Evolutionary conservation across 2,113 vertebrate genomes (phyloP).

Genomic region (Steatornis caripensis): DNA sequence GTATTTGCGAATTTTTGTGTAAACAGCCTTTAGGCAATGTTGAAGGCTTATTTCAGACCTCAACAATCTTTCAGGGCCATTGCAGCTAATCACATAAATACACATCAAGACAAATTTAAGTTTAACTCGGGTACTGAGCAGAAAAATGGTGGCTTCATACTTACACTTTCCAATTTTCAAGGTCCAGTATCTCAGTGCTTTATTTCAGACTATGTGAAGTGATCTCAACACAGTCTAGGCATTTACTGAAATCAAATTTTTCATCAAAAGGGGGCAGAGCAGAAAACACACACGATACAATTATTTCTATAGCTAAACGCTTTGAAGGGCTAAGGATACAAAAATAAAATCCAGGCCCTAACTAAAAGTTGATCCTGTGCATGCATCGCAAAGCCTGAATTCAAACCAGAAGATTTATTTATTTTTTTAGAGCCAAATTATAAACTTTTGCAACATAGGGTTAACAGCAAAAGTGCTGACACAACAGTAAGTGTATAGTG

Average conservation of each 20-base stretch:
- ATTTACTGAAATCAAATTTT: background rate
- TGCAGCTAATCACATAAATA: slow-evolving; percentile 5
- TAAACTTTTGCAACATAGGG: slow-evolving; percentile 43
- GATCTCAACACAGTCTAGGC: background rate
- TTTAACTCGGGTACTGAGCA: background rate
- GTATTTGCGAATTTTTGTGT: background rate
- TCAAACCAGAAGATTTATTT: background rate
- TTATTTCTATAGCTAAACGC: background rate
- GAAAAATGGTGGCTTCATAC: background rate
- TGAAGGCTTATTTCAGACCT: background rate
- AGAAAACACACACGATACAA: background rate
- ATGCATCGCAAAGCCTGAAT: background rate
- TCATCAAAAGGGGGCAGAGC: background rate
- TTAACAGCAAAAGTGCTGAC: slow-evolving; percentile 67
- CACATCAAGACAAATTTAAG: background rate
- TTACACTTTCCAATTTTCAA: background rate
- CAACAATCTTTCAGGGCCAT: background rate
- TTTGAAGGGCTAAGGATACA: background rate
- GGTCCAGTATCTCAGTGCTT: background rate
- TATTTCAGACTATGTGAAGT: background rate
- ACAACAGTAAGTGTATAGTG: slow-evolving; percentile 44
- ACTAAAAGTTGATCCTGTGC: background rate
- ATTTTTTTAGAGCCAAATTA: background rate
- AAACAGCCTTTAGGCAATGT: slow-evolving; percentile 10
- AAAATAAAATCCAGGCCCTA: background rate